Base-by-base conservation (phyloP, 1,140 invertebrate species). In the Drosophila bocki region DNA sequence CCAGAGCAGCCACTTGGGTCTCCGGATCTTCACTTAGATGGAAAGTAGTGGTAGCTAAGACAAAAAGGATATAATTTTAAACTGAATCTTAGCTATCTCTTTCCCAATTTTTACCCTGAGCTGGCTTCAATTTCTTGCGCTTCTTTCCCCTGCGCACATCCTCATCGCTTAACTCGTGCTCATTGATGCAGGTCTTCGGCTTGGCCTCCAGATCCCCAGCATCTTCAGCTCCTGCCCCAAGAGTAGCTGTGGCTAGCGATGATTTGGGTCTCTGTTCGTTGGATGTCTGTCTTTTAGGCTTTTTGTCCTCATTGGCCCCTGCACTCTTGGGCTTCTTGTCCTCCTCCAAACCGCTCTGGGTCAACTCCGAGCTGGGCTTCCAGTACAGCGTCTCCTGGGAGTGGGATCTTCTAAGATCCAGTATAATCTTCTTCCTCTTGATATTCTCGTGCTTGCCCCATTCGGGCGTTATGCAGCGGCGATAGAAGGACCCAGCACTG, bases 381-480 rank as follows among this genome's bases (percentile, higher is more conserved):
- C 92, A 93, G 53, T 90, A 93, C 0, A 93, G 67, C 1, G 92
- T 93, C 51, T 93, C 92, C 61, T 93, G 92, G 15, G 91, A 92
- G 48, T 93, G 92, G 11, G 87, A 69, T 15, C 92, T 70, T 11
- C 92, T 50, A 3, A 93, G 57, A 80, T 93, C 92, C 51, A 93
- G 50, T 45, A 93, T 93, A 15, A 93, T 91, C 53, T 93, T 93
- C 41, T 93, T 93, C 1, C 92, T 64, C 63, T 93, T 91, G 7
- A 92, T 93, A 12, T 88, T 91, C 54, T 91, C 87, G 32, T 88
- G 90, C 35, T 92, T 92, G n/a, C 92, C 81, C 53, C 93, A 93
- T 54, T 94, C 94, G 0, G 94, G 94, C 7, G 94, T 94, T 6
- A 94, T 90, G 79, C 94, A 94, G 56, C 94, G 91, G 44, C 94